These are phyloP conservation scores for Gobio occitaniae DNA, from an alignment of 2,797 vertebrate genomes.

Conservation along the genomic window DNA sequence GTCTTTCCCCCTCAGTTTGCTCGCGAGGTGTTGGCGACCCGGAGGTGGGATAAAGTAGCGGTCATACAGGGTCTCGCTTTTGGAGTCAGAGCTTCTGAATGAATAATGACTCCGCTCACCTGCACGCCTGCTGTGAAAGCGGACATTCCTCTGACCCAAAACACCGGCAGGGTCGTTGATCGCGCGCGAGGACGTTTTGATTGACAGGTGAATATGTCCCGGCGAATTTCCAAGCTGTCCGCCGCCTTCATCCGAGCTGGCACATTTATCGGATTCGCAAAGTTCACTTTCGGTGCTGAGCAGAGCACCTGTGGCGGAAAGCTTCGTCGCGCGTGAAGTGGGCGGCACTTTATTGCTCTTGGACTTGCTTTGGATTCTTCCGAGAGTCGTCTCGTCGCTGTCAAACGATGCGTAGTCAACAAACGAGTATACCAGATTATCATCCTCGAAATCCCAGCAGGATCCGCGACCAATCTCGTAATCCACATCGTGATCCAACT, in stretches of 20 bases:
- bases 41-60: constrained; percentile 86
- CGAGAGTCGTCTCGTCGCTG: constrained; percentile 78
- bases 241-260: constrained; percentile 78
- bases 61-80: constrained; percentile 76
- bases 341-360: constrained; percentile 8
- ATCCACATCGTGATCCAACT: constrained; percentile 91
- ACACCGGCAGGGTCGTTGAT: constrained; percentile 83
- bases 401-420: constrained; percentile 95
- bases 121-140: constrained; percentile 80
- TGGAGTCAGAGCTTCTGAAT: constrained; percentile 80
- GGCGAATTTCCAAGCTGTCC: constrained; percentile 74
- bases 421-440: constrained; percentile 94
- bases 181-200: constrained; percentile 86
- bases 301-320: constrained; percentile 62
- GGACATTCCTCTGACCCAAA: constrained; percentile 75
- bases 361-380: constrained; percentile 45
- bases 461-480: constrained; percentile 89
- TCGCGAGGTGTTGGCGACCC: constrained; percentile 87
- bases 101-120: constrained; percentile 86
- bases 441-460: constrained; percentile 92
- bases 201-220: constrained; percentile 88
- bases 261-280: constrained; percentile 78
- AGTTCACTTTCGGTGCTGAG: constrained; percentile 83
- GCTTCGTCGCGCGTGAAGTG: constrained; percentile 39
- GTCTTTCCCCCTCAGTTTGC: constrained; percentile 82